Percentiles rank a stretch among this genome's conserved stretches.
Evolutionary conservation across 2,113 vertebrate genomes (phyloP).

Genomic region (Phyllopteryx taeniolatus): DNA sequence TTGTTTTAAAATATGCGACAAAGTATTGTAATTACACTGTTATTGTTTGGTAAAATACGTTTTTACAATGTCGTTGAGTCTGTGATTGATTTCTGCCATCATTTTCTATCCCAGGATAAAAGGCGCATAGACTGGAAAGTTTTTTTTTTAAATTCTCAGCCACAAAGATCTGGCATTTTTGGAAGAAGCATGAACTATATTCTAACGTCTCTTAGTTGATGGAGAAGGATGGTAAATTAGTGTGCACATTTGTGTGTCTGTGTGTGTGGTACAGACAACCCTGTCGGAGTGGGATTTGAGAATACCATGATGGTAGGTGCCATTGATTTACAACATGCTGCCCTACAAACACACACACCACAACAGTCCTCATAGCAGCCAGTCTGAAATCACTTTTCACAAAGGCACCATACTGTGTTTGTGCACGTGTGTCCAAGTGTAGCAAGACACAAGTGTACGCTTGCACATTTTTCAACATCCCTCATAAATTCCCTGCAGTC

Average conservation of each 20-base stretch:
- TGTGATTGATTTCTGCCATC: too few relatives aligned
- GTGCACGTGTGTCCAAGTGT: neutral
- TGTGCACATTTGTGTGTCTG: neutral
- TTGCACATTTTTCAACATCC: conserved; percentile 17
- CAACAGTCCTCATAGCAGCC: conserved; percentile 37
- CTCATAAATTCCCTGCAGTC: conserved; percentile 3
- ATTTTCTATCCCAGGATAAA: neutral
- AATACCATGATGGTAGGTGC: conserved; percentile 34
- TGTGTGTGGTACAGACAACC: neutral
- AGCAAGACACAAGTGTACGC: neutral
- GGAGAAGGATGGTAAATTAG: neutral
- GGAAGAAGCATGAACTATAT: neutral
- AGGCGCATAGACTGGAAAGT: neutral
- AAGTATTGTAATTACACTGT: too few relatives aligned
- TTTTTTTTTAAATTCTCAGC: neutral
- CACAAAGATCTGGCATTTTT: neutral
- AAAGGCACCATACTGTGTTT: neutral
- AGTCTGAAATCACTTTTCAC: conserved; percentile 49
- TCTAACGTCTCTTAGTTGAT: neutral
- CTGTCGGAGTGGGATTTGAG: conserved; percentile 33
- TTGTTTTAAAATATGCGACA: too few relatives aligned
- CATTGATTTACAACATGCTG: conserved; percentile 55
- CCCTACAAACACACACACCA: neutral
- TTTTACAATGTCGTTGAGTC: too few relatives aligned
- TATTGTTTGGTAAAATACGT: too few relatives aligned